phyloP scores from a whole-genome alignment of 2,797 vertebrate genomes.

The Manis javanica region DNA sequence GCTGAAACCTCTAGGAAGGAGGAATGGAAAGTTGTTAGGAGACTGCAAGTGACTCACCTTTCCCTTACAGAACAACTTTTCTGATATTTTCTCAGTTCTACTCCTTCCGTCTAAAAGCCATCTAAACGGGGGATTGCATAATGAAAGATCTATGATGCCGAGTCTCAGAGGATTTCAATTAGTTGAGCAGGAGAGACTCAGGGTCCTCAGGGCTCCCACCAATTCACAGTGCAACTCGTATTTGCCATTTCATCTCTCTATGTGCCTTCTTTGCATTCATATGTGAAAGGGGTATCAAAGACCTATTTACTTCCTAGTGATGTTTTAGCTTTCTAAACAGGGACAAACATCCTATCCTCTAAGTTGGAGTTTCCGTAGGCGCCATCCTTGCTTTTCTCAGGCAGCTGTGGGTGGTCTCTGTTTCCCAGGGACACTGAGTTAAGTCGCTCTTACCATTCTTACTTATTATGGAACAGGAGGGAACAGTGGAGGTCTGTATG shows the following conservation, averaged over 20 bases:
- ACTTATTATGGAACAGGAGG: not conserved
- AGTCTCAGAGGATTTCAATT: not conserved
- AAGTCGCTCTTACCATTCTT: not conserved
- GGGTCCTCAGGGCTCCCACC: not conserved
- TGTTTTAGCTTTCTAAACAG: not conserved
- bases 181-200: not conserved
- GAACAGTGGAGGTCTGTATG: not conserved
- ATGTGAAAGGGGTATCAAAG: not conserved
- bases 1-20: constrained; percentile 37
- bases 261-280: not conserved
- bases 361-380: too few relatives aligned
- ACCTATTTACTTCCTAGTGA: not conserved
- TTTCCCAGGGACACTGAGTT: not conserved
- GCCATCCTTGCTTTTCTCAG: not conserved
- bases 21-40: not conserved
- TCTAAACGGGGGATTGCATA: not conserved
- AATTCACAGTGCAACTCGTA: not conserved
- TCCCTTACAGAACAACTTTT: constrained; percentile 21
- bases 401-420: not conserved
- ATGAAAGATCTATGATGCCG: not conserved
- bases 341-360: not conserved
- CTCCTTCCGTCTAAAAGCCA: not conserved
- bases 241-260: not conserved
- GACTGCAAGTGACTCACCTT: not conserved
- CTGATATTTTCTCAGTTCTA: not conserved